phyloP scores from a whole-genome alignment of 2,113 vertebrate species.

The Rana temporaria region DNA sequence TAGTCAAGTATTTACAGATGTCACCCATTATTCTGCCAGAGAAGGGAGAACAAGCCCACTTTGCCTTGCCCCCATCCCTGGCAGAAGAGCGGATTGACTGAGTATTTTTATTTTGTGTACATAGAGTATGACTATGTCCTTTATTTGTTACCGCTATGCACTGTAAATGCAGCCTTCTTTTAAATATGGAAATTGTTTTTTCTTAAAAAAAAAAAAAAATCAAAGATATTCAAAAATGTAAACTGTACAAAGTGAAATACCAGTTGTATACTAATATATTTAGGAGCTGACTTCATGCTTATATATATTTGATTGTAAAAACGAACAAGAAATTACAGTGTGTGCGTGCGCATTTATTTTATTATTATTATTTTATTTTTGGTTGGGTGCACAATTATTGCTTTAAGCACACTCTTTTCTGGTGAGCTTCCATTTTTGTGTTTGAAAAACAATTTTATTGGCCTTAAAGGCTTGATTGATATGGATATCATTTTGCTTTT shows the following conservation, averaged over 20 bases:
- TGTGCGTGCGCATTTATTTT: slow-evolving; percentile 65
- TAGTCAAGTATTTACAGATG: slow-evolving; percentile 91
- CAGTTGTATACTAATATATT: slow-evolving; percentile 94
- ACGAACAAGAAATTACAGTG: slow-evolving; percentile 68
- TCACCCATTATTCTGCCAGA: slow-evolving; percentile 61
- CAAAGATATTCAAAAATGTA: slow-evolving; percentile 95
- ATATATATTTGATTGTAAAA: slow-evolving; percentile 95
- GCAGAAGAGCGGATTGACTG: slow-evolving; percentile 67
- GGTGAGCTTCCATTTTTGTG: slow-evolving; percentile 75
- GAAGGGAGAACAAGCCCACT: slow-evolving; percentile 3
- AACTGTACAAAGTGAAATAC: slow-evolving; percentile 87
- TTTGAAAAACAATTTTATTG: slow-evolving; percentile 71
- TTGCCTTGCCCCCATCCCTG: background rate
- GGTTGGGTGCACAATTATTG: slow-evolving; percentile 71
- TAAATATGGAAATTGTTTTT: slow-evolving; percentile 87
- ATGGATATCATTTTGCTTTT: slow-evolving; percentile 77
- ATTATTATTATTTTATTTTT: slow-evolving; percentile 68
- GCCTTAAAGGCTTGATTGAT: slow-evolving; percentile 70
- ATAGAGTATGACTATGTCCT: slow-evolving; percentile 89
- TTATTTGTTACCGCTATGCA: slow-evolving; percentile 99
- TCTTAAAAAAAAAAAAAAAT: slow-evolving; percentile 76
- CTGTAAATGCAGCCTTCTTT: slow-evolving; percentile 99
- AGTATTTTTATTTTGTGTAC: slow-evolving; percentile 99
- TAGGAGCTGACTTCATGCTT: slow-evolving; percentile 87
- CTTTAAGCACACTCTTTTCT: slow-evolving; percentile 72